Base-by-base conservation (phyloP, 2,113 vertebrate species). In the Pelvicachromis taeniatus region DNA sequence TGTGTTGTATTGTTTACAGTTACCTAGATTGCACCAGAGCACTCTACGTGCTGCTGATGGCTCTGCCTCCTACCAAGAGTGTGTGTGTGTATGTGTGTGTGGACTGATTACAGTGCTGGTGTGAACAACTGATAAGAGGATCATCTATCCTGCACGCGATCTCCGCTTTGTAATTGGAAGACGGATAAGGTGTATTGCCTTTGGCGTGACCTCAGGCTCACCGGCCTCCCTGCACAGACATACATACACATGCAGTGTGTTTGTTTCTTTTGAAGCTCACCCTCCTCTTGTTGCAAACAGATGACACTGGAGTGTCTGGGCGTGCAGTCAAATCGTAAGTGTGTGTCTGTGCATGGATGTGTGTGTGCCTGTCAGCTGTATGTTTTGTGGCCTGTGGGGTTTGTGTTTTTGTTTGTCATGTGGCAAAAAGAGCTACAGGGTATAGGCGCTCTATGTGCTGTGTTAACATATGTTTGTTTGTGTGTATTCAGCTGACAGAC, bases 121-220 rank as follows among this genome's bases (percentile, higher is more conserved):
- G 77, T 78, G 83, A 90, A 88, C 75, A 52, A 55, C 73, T 40
- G 83, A 91, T 90, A 88, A 87, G 88, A 87, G 88, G 88, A 90
- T 92, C 82, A 84, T 84, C 78, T 87, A 54, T 85, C 78, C 78
- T 77, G 85, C 83, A 82, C 52, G 68, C 26, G 2, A 55, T 85
- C 82, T 78, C 61, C 78, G 81, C 85, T 88, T 80, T 84, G 88
- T 87, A 89, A 83, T 70, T 82, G 85, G 77, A 88, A 53, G 85
- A 88, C 26, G 56, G 55, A 84, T 80, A 87, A 80, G 77, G 80
- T 80, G 58, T 52, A 31, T 65, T 85, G 80, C 61, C 63, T 82
- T 85, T 68, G 54, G 58, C 5, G 0, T 87, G 88, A 85, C 88
- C 83, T 81, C 68, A 53, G 38, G 56, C 70, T 63, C 50, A 68